phyloP scores from a whole-genome alignment of 2,888 invertebrate genomes.

The Pomacea canaliculata region DNA sequence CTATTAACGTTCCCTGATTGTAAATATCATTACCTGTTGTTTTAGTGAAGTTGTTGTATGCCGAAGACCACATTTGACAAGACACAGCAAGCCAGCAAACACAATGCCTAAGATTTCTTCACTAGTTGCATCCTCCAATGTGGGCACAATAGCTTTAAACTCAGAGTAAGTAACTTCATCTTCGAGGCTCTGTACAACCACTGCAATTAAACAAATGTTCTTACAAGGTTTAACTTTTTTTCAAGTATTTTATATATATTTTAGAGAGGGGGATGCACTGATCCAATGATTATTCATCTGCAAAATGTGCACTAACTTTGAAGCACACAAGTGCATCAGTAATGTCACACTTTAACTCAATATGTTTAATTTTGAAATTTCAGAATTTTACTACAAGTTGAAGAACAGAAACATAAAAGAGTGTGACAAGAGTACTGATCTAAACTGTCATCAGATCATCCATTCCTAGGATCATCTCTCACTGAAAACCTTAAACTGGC shows the following conservation, averaged over 20 bases:
- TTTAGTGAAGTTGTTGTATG: slow-evolving; percentile 55
- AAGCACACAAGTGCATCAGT: not conserved
- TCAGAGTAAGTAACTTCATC: slow-evolving; percentile 8
- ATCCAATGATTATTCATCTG: not conserved
- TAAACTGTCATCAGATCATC: too few relatives aligned
- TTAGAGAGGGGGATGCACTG: too few relatives aligned
- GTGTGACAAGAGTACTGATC: too few relatives aligned
- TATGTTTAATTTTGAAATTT: too few relatives aligned
- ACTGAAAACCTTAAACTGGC: too few relatives aligned
- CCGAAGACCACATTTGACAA: slow-evolving; percentile 53
- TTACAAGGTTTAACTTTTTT: not conserved
- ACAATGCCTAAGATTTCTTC: slow-evolving; percentile 56
- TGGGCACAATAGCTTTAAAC: slow-evolving; percentile 6
- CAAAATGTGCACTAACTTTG: not conserved
- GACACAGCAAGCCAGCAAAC: slow-evolving; percentile 53
- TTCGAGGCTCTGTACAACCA: slow-evolving; percentile 20
- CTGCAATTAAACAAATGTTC: slow-evolving; percentile 1
- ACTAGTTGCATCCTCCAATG: slow-evolving; percentile 15
- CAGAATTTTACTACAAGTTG: too few relatives aligned
- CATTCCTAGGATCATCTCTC: too few relatives aligned
- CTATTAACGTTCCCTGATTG: too few relatives aligned
- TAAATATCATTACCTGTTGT: slow-evolving; percentile 47
- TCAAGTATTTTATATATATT: not conserved
- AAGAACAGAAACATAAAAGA: too few relatives aligned
- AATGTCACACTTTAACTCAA: not conserved